These are phyloP conservation scores for Poecilia velifera DNA, from an alignment of 2,797 vertebrate genomes.

Conservation along the genomic window DNA sequence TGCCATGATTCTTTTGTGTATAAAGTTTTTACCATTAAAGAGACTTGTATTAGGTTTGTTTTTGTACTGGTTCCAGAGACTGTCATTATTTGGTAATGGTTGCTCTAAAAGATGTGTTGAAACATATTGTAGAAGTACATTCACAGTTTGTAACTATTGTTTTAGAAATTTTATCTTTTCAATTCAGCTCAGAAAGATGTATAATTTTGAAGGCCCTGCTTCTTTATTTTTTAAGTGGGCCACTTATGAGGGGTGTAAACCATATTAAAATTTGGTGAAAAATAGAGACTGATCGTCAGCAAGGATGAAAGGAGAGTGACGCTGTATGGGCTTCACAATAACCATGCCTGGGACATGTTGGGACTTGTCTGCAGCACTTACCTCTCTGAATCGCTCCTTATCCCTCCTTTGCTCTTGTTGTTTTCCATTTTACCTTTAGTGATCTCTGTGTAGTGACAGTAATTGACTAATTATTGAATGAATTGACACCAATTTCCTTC, in stretches of 20 bases:
- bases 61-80: background rate
- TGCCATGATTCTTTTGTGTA: background rate
- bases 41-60: background rate
- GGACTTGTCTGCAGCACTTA: conserved; percentile 41
- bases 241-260: background rate
- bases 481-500: background rate
- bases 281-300: background rate
- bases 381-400: background rate
- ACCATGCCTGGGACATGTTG: conserved; percentile 46
- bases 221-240: background rate
- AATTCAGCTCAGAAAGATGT: background rate
- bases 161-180: background rate
- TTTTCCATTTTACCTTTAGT: background rate
- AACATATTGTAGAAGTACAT: background rate
- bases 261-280: background rate
- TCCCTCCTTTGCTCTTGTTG: background rate
- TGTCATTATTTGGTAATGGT: background rate
- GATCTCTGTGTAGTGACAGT: background rate
- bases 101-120: background rate
- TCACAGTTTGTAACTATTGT: background rate
- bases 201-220: background rate
- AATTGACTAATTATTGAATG: background rate
- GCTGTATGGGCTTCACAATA: background rate
- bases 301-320: background rate
- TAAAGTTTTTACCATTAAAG: background rate